Percentiles rank a stretch among this genome's conserved stretches.
Conservation (phyloP, 1,140 invertebrate species). For the Eulimnadia texana region DNA sequence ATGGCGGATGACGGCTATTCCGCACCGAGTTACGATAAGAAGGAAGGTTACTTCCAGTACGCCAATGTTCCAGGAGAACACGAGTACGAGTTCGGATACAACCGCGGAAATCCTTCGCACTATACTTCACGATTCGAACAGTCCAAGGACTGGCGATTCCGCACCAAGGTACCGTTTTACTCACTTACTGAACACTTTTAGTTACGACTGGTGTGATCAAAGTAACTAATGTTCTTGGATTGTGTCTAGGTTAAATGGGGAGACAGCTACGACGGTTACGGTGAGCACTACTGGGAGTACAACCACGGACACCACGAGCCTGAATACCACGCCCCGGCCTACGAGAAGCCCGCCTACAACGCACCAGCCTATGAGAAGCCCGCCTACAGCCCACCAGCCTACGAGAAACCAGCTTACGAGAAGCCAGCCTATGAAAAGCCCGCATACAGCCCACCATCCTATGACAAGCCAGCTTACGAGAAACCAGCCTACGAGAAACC, state of each 20-base stretch:
- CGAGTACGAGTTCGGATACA: slow-evolving; percentile 51
- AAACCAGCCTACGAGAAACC: too few relatives aligned
- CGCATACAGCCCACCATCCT: too few relatives aligned
- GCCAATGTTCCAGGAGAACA: too few relatives aligned
- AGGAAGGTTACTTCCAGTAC: slow-evolving; percentile 30
- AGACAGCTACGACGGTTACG: too few relatives aligned
- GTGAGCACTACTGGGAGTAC: too few relatives aligned
- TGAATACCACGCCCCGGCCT: slow-evolving; percentile 3
- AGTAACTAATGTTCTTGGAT: too few relatives aligned
- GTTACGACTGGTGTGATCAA: slow-evolving; percentile 67
- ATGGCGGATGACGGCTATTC: slow-evolving; percentile 3
- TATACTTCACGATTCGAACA: slow-evolving; percentile 52
- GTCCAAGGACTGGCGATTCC: slow-evolving; percentile 45
- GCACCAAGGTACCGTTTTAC: slow-evolving; percentile 46
- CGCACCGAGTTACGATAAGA: slow-evolving; percentile 13
- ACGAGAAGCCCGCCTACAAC: neutral
- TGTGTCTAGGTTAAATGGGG: too few relatives aligned
- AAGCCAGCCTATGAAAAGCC: too few relatives aligned
- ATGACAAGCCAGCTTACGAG: too few relatives aligned
- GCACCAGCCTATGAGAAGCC: slow-evolving; percentile 4
- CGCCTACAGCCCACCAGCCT: too few relatives aligned
- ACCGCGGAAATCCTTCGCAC: slow-evolving; percentile 49
- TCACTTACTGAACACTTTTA: slow-evolving; percentile 75
- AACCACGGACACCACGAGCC: too few relatives aligned
- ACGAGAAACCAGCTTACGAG: too few relatives aligned